Percentiles rank a stretch among this genome's conserved stretches.
Conservation (phyloP, 2,113 vertebrate species). For the Oplegnathus fasciatus region DNA sequence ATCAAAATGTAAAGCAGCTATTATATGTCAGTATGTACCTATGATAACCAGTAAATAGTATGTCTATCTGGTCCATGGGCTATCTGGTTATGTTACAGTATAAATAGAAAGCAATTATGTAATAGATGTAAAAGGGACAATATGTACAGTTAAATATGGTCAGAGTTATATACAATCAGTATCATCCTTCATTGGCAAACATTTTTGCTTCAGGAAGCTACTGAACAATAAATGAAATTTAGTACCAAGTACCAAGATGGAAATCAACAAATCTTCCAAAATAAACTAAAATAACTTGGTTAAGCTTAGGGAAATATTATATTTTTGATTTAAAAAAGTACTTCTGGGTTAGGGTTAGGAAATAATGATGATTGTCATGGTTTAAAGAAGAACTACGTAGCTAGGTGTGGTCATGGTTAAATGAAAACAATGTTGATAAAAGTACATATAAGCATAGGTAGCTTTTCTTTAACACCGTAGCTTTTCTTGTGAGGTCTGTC, state of each 20-base stretch:
- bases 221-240: background rate
- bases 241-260: background rate
- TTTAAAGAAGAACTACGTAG: background rate
- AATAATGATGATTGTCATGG: background rate
- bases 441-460: background rate
- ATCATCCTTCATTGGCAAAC: background rate
- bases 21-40: background rate
- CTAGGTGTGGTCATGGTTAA: background rate
- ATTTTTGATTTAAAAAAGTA: background rate
- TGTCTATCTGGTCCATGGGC: background rate
- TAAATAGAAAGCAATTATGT: background rate
- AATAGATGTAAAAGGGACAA: background rate
- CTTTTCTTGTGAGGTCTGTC: background rate
- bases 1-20: background rate
- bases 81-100: background rate
- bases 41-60: background rate
- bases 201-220: background rate
- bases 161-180: no score
- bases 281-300: background rate
- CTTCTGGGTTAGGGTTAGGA: no score
- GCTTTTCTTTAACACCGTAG: background rate
- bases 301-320: background rate
- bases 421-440: background rate
- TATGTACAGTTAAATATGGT: no score
- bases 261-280: background rate